Base-by-base conservation (phyloP, 2,888 invertebrate species). In the Lobophora halterata region DNA sequence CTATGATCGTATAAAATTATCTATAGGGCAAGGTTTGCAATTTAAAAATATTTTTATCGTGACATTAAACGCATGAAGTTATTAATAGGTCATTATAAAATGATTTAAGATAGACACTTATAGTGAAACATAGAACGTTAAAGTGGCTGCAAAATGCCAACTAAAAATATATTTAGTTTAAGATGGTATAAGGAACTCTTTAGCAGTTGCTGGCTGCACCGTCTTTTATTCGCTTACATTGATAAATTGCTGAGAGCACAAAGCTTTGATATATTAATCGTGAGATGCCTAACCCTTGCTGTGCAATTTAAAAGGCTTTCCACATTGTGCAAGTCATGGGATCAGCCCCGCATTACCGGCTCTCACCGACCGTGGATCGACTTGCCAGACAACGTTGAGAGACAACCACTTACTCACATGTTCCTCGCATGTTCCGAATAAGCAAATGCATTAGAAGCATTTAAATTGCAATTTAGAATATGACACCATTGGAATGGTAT, bases 331-430 rank as follows among this genome's bases (percentile, higher is more conserved):
- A 61, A 66, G 65, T 67, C 65, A 70, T 45, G 49, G 45, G 43
- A 35, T 46, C 49, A 45, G 58, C 55, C 56, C 61, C 49, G 55
- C 59, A 64, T 70, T 65, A 65, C 52, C 33, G 55, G 46, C 55
- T 51, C 58, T 55, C 45, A 36, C 48, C 52, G 50, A 58, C 60
- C 64, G 60, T 64, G 69, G 71, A 66, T 61, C 56, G 62, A 67
- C 65, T 67, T 49, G 51, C 54, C 54, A 64, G 68, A 64, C 65
- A 59, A 58, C 59, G 66, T 52, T 57, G 62, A 72, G 67, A 74
- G 64, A 64, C 59, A 52, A 57, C 39, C 46, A 44, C 46, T 48
- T 46, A 48, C 38, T 38, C 27, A 37, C 37, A 23, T 31, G 39
- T 34, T 28, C n/a, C n/a, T n/a, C n/a, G n/a, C n/a, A n/a, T n/a